Evolutionary conservation across 2,888 invertebrate genomes (phyloP).

Genomic region (Eledona agricola): DNA sequence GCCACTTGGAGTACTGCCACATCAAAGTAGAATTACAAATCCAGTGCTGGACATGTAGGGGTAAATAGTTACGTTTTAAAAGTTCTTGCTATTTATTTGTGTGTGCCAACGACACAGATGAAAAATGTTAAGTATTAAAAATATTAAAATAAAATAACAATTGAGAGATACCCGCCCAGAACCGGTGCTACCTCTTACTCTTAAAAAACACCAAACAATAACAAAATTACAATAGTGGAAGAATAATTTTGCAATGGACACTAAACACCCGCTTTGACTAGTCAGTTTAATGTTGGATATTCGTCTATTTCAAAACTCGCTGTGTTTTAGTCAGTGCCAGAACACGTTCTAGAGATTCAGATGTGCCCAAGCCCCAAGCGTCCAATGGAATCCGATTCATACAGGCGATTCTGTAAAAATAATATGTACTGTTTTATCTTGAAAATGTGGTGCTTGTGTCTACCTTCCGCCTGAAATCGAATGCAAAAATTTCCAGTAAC

Average conservation of each 20-base stretch:
- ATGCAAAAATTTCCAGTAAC: slow-evolving; percentile 83
- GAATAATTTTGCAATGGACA: slow-evolving; percentile 16
- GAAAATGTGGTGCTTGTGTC: too few species aligned
- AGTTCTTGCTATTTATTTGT: neutral
- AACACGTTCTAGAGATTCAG: slow-evolving; percentile 63
- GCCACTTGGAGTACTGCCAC: slow-evolving; percentile 50
- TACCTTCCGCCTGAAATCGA: slow-evolving; percentile 77
- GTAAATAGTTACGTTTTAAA: neutral
- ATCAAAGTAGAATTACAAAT: slow-evolving; percentile 39
- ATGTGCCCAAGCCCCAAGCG: slow-evolving; percentile 69
- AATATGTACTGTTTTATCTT: slow-evolving; percentile 8
- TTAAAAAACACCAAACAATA: slow-evolving; percentile 15
- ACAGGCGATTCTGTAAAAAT: slow-evolving; percentile 65
- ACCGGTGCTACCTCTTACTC: slow-evolving; percentile 22
- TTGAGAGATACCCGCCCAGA: slow-evolving; percentile 13
- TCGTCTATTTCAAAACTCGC: slow-evolving; percentile 26
- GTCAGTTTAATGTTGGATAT: slow-evolving; percentile 2
- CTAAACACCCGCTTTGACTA: slow-evolving; percentile 27
- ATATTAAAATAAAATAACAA: slow-evolving; percentile 21
- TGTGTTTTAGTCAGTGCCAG: slow-evolving; percentile 62
- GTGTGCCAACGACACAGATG: neutral
- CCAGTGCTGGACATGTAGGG: slow-evolving; percentile 14
- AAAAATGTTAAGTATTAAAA: slow-evolving; percentile 25
- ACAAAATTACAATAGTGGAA: slow-evolving; percentile 12
- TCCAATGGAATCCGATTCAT: slow-evolving; percentile 70